A percentile compares a stretch with the other conserved stretches of the same genome.
Evolutionary conservation across 2,113 vertebrate species (phyloP).

Genomic region (Python bivittatus): DNA sequence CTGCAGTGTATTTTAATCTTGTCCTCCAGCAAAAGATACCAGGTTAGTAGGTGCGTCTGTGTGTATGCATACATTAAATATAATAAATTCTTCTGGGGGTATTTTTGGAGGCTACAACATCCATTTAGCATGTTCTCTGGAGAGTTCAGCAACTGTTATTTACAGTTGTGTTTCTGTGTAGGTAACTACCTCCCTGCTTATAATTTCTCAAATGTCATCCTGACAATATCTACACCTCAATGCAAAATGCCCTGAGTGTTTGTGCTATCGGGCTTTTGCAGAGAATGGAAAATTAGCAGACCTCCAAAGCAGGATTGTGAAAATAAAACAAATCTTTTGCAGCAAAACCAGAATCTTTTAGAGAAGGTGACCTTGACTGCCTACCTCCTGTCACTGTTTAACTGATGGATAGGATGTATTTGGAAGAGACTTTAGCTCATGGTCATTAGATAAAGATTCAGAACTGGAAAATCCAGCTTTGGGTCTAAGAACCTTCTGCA

Average conservation of each 20-base stretch:
- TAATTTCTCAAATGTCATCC: constrained; percentile 53
- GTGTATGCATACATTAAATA: constrained; percentile 45
- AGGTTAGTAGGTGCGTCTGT: constrained; percentile 29
- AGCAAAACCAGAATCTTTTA: constrained; percentile 39
- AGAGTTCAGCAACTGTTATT: constrained; percentile 45
- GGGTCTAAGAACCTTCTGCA: constrained; percentile 58
- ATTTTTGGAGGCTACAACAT: constrained; percentile 49
- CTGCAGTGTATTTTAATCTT: constrained; percentile 36
- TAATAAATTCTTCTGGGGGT: constrained; percentile 36
- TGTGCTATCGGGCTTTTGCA: constrained; percentile 38
- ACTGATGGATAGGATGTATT: constrained; percentile 60
- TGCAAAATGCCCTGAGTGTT: constrained; percentile 45
- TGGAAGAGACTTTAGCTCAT: constrained; percentile 39
- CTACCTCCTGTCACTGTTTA: constrained; percentile 41
- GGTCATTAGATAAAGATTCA: constrained; percentile 26
- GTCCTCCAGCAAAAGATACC: constrained; percentile 45
- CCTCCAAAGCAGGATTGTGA: constrained; percentile 28
- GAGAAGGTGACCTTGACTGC: constrained; percentile 59
- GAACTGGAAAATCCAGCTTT: constrained; percentile 46
- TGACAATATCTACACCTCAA: constrained; percentile 1
- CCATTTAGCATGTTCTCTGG: constrained; percentile 45
- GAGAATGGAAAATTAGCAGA: constrained; percentile 36
- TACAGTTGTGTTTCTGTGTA: constrained; percentile 19
- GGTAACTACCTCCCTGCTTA: constrained; percentile 38
- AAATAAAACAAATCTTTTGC: constrained; percentile 38